Conservation (phyloP, 1,140 invertebrate species). For the Cotesia chilonis region DNA sequence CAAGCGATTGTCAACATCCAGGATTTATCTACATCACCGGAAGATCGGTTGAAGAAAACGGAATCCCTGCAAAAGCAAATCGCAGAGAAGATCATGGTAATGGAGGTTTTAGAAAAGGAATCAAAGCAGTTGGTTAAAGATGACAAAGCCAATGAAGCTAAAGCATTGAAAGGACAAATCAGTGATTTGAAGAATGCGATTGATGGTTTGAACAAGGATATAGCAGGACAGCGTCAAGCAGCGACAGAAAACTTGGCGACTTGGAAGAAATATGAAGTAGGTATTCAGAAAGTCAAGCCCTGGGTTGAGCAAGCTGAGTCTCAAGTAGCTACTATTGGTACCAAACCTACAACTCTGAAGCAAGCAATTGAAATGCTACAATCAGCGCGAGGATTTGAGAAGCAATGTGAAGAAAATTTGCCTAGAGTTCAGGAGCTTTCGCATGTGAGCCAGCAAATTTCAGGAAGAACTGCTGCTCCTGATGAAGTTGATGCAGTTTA, state of each 20-base stretch:
- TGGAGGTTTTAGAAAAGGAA: constrained; percentile 80
- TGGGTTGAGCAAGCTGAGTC: constrained; percentile 89
- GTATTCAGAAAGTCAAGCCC: constrained; percentile 81
- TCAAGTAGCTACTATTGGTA: constrained; percentile 73
- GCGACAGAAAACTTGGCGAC: constrained; percentile 80
- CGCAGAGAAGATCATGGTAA: constrained; percentile 75
- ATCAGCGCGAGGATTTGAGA: constrained; percentile 74
- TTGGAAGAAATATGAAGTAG: constrained; percentile 86
- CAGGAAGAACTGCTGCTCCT: constrained; percentile 75
- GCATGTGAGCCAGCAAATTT: constrained; percentile 76
- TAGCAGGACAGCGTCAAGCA: constrained; percentile 76
- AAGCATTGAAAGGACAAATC: constrained; percentile 74
- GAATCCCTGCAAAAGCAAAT: constrained; percentile 76
- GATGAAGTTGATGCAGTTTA: constrained; percentile 85
- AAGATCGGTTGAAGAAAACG: constrained; percentile 78
- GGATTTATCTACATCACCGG: constrained; percentile 76
- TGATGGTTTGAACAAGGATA: constrained; percentile 73
- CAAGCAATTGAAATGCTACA: constrained; percentile 82
- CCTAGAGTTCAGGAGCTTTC: constrained; percentile 77
- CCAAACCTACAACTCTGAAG: constrained; percentile 78
- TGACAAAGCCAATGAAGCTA: constrained; percentile 73
- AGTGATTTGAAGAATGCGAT: constrained; percentile 74
- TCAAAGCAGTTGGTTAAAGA: constrained; percentile 75
- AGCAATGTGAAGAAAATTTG: constrained; percentile 80
- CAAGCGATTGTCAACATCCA: constrained; percentile 77